Evolutionary conservation across 2,113 vertebrate genomes (phyloP).

Genomic region (Sakesphorus luctuosus): DNA sequence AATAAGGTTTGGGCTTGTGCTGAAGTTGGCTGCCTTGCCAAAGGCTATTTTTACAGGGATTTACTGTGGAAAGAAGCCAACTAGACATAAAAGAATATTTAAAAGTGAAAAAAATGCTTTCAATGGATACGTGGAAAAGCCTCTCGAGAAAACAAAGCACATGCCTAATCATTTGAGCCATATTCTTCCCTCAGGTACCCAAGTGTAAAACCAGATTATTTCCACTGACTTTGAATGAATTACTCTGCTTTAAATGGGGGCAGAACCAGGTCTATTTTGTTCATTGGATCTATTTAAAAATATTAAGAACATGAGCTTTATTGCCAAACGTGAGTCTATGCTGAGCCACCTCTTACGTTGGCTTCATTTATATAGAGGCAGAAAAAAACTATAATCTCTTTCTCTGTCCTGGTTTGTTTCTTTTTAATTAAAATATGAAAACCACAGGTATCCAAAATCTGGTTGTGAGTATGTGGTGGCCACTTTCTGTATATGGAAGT

Average conservation of each 20-base stretch:
- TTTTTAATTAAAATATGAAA: conserved; percentile 42
- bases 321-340: background rate
- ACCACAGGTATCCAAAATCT: background rate
- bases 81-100: conserved; percentile 62
- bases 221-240: conserved; percentile 24
- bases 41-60: conserved; percentile 48
- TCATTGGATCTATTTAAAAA: background rate
- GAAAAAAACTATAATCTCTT: conserved; percentile 23
- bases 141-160: conserved; percentile 58
- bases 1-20: conserved; percentile 31
- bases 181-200: conserved; percentile 51
- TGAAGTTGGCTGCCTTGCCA: conserved; percentile 48
- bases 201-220: conserved; percentile 37
- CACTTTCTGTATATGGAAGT: background rate
- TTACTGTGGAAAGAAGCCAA: conserved; percentile 54
- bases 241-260: background rate
- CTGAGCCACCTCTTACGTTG: conserved; percentile 44
- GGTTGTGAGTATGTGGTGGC: background rate
- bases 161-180: conserved; percentile 36
- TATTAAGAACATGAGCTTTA: background rate
- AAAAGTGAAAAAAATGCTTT: conserved; percentile 50
- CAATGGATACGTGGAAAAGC: conserved; percentile 17
- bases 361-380: conserved; percentile 3
- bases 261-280: conserved; percentile 27
- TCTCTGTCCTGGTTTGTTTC: background rate